Evolutionary conservation across 2,888 invertebrate species (phyloP).

Genomic region (Drosophila acutilabella): DNA sequence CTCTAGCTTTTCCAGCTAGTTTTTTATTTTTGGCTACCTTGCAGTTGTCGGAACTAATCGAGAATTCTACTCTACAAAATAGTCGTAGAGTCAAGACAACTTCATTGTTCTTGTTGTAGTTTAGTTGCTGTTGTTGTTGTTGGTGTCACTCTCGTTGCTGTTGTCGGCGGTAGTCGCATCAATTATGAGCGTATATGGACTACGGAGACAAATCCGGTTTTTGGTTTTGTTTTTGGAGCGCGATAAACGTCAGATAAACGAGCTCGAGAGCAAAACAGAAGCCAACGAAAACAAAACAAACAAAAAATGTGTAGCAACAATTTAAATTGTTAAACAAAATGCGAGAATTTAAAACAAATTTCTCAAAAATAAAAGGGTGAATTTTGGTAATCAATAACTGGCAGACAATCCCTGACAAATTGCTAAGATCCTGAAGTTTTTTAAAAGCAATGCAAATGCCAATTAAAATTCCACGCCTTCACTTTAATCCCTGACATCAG

Average conservation of each 20-base stretch:
- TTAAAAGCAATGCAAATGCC: not conserved
- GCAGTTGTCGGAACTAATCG: slow-evolving; percentile 73
- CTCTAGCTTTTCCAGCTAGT: too few relatives aligned
- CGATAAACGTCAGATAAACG: slow-evolving; percentile 76
- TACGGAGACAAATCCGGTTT: slow-evolving; percentile 72
- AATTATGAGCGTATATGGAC: slow-evolving; percentile 74
- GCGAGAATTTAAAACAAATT: slow-evolving; percentile 1
- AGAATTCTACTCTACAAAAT: slow-evolving; percentile 63
- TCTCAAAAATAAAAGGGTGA: not conserved
- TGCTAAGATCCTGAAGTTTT: not conserved
- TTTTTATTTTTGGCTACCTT: slow-evolving; percentile 65
- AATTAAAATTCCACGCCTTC: not conserved
- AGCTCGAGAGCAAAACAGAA: slow-evolving; percentile 69
- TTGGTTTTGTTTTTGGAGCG: slow-evolving; percentile 61
- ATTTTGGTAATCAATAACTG: too few relatives aligned
- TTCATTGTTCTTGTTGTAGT: slow-evolving; percentile 47
- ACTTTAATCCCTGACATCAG: not conserved
- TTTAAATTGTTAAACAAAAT: not conserved
- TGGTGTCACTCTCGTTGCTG: slow-evolving; percentile 5
- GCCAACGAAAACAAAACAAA: slow-evolving; percentile 31
- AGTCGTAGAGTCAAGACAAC: slow-evolving; percentile 58
- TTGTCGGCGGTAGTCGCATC: slow-evolving; percentile 66
- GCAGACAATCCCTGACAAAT: not conserved
- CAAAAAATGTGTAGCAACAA: not conserved
- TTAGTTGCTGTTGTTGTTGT: slow-evolving; percentile 9